phyloP scores from a whole-genome alignment of 1,140 invertebrate species.

The Nephotettix cincticeps region DNA sequence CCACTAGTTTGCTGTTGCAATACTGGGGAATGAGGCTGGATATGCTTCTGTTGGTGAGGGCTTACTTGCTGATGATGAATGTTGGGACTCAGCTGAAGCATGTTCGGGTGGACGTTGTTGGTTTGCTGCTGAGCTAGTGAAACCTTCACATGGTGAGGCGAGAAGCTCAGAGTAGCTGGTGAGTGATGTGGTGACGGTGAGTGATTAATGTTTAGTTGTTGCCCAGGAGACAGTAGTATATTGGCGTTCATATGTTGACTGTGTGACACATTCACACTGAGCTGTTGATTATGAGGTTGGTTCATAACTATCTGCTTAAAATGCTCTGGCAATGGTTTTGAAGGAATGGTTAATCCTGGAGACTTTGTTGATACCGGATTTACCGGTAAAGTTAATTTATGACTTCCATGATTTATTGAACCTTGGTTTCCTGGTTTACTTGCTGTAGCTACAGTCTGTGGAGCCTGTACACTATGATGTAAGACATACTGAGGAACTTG shows the following conservation, averaged over 20 bases:
- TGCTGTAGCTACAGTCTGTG: not conserved
- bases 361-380: not conserved
- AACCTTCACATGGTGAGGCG: not conserved
- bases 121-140: not conserved
- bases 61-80: constrained; percentile 15
- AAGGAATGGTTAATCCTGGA: not conserved
- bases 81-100: constrained; percentile 1
- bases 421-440: not conserved
- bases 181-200: not conserved
- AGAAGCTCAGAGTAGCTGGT: not conserved
- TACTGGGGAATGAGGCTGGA: not conserved
- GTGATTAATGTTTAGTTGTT: constrained; percentile 10
- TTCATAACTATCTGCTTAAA: not conserved
- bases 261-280: constrained; percentile 14
- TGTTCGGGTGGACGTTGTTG: not conserved
- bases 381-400: not conserved
- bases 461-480: not conserved
- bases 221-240: not conserved
- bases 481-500: constrained; percentile 8
- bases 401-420: not conserved
- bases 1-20: not conserved
- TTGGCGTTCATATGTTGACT: constrained; percentile 4
- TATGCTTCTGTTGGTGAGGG: constrained; percentile 9
- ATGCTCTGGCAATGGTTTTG: not conserved
- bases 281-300: constrained; percentile 12